These are phyloP conservation scores for Drosophila limbata DNA, from an alignment of 2,888 invertebrate species.

Conservation along the genomic window DNA sequence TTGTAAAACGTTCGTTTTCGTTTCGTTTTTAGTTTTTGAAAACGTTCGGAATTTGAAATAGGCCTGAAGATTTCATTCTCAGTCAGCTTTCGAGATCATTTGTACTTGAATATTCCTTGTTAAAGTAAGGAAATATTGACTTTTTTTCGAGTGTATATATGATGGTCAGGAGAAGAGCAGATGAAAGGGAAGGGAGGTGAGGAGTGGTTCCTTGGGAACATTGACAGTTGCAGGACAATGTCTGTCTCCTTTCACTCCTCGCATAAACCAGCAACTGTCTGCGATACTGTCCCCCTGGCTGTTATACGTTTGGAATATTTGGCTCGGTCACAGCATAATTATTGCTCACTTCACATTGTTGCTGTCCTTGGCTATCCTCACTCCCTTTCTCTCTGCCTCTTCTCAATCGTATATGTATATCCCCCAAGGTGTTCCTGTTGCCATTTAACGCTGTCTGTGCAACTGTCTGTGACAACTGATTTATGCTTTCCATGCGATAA, in stretches of 20 bases:
- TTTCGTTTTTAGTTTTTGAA: too few relatives aligned
- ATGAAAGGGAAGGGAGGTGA: background rate
- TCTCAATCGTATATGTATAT: background rate
- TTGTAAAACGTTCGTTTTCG: too few relatives aligned
- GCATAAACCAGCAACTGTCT: background rate
- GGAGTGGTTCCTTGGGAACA: conserved; percentile 38
- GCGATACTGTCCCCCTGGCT: conserved; percentile 1
- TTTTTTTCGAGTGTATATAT: too few relatives aligned
- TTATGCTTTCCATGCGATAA: conserved; percentile 16
- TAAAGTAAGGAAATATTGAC: too few relatives aligned
- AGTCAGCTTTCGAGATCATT: too few relatives aligned
- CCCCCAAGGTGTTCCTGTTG: conserved; percentile 4
- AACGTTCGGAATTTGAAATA: too few relatives aligned
- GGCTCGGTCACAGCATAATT: conserved; percentile 33
- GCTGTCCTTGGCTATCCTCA: background rate
- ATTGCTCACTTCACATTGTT: conserved; percentile 33
- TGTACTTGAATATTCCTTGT: too few relatives aligned
- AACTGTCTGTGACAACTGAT: conserved; percentile 18
- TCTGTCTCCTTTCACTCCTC: background rate
- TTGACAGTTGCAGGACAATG: conserved; percentile 42
- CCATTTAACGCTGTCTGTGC: conserved; percentile 15
- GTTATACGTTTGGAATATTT: conserved; percentile 17
- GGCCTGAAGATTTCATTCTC: too few relatives aligned
- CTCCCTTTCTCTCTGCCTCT: background rate
- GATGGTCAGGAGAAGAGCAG: background rate